A percentile compares a stretch with the other conserved stretches of the same genome.
Evolutionary conservation across 2,888 invertebrate species (phyloP).

Genomic region (Cerastis leucographa): DNA sequence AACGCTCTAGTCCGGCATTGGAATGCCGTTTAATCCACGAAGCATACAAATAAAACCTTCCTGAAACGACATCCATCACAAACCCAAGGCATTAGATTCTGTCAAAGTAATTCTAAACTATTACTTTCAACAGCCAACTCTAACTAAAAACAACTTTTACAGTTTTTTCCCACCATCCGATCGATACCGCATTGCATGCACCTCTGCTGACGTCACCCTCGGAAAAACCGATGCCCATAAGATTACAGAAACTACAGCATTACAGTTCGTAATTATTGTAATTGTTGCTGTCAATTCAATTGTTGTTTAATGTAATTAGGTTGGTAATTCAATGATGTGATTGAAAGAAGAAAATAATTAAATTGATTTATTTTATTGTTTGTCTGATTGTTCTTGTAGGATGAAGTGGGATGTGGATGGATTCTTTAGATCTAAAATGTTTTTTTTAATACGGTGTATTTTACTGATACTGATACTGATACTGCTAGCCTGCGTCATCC

Average conservation of each 20-base stretch:
- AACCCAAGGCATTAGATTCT: too few species aligned
- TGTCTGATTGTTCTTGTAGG: not conserved
- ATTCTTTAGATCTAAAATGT: not conserved
- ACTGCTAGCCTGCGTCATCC: too few species aligned
- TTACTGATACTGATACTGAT: too few species aligned
- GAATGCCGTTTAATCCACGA: too few species aligned
- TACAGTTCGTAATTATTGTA: conserved; percentile 26
- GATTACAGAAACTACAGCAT: conserved; percentile 15
- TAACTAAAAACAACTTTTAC: conserved; percentile 20
- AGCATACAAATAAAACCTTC: too few species aligned
- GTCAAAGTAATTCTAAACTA: too few species aligned
- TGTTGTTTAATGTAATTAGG: conserved; percentile 37
- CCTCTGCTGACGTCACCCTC: conserved; percentile 41
- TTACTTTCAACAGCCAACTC: conserved; percentile 9
- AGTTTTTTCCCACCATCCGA: conserved; percentile 5
- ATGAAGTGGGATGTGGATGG: not conserved
- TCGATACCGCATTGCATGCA: conserved; percentile 48
- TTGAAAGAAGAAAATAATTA: too few species aligned
- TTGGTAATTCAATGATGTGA: conserved; percentile 16
- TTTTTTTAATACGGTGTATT: too few species aligned
- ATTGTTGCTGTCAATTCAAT: conserved; percentile 39
- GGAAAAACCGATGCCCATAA: conserved; percentile 48
- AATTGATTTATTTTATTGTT: not conserved
- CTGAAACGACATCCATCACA: too few species aligned
- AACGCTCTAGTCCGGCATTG: too few species aligned